Evolutionary conservation across 2,888 invertebrate genomes (phyloP).

Genomic region (Cerceris rybyensis): DNA sequence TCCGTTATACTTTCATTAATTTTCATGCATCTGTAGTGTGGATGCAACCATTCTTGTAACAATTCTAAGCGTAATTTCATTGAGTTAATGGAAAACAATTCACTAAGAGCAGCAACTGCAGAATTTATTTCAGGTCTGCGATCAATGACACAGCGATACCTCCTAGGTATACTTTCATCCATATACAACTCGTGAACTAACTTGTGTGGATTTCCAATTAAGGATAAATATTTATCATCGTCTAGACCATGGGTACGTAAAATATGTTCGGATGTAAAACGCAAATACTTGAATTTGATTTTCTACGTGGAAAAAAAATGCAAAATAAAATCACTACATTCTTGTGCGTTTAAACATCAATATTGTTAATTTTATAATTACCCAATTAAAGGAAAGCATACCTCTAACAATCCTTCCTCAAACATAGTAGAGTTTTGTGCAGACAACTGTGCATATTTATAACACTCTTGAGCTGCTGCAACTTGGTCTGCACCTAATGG

Average conservation of each 20-base stretch:
- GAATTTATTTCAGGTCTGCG: constrained; percentile 82
- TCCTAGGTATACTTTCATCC: constrained; percentile 82
- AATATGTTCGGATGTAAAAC: constrained; percentile 82
- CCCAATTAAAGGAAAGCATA: constrained; percentile 28
- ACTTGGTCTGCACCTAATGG: constrained; percentile 83
- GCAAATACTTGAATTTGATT: constrained; percentile 82
- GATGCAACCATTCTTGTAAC: constrained; percentile 80
- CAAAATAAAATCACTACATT: neutral
- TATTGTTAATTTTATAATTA: neutral
- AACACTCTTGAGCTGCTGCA: constrained; percentile 82
- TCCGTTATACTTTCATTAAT: constrained; percentile 71
- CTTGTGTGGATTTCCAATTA: constrained; percentile 80
- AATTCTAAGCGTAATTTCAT: constrained; percentile 78
- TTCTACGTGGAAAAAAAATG: constrained; percentile 65
- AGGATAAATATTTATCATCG: constrained; percentile 80
- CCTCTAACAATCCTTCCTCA: constrained; percentile 54
- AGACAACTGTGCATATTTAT: constrained; percentile 78
- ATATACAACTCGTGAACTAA: constrained; percentile 82
- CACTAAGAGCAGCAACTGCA: constrained; percentile 81
- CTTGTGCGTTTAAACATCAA: neutral
- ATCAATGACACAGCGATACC: constrained; percentile 73
- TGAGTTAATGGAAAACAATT: constrained; percentile 80
- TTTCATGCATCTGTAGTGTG: constrained; percentile 58
- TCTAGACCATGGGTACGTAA: constrained; percentile 81
- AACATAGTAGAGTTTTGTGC: constrained; percentile 43